A percentile compares a stretch with the other conserved stretches of the same genome.
Conservation (phyloP, 2,797 vertebrate genomes). For the Takifugu ocellatus region DNA sequence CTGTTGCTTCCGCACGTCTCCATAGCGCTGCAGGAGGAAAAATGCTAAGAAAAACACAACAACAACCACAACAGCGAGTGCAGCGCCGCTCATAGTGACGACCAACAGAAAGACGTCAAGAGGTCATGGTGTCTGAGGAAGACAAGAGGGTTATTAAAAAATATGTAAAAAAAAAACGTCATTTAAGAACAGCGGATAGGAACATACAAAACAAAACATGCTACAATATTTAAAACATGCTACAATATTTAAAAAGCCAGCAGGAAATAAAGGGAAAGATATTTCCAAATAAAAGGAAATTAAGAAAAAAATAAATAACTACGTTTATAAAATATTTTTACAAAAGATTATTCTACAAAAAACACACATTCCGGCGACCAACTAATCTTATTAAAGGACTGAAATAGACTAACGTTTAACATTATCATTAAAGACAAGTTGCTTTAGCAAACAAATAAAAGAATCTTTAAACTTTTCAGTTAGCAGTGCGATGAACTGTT, state of each 20-base stretch:
- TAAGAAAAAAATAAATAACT: no score
- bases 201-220: neutral
- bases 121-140: conserved; percentile 31
- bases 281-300: no score
- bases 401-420: no score
- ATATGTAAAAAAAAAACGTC: neutral
- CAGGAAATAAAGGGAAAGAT: neutral
- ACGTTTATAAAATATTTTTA: no score
- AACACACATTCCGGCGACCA: no score
- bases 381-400: no score
- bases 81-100: conserved; percentile 80
- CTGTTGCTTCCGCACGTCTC: conserved; percentile 89
- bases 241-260: neutral
- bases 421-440: no score
- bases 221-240: neutral
- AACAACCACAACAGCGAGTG: conserved; percentile 83
- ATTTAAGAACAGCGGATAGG: neutral
- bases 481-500: no score
- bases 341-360: no score
- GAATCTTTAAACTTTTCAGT: no score
- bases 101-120: conserved; percentile 20
- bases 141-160: neutral
- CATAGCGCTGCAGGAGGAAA: conserved; percentile 89
- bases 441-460: no score
- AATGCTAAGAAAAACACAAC: conserved; percentile 90